A percentile compares a stretch with the other conserved stretches of the same genome.
phyloP scores from a whole-genome alignment of 2,797 vertebrate species.

The Florisuga fusca region DNA sequence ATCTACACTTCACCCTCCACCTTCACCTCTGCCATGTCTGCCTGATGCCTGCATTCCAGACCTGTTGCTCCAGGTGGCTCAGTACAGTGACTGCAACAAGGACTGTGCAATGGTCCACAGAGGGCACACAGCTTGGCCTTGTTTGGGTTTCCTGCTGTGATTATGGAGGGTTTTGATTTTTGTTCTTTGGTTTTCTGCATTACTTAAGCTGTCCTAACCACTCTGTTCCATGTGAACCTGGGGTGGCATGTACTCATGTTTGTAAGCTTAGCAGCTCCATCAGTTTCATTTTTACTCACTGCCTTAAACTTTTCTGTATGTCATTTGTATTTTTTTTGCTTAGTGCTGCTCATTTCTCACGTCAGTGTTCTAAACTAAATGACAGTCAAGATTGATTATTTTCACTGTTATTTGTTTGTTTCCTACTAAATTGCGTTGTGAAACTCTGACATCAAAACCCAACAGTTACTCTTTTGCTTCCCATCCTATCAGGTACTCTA shows the following conservation, averaged over 20 bases:
- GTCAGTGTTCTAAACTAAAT: not conserved
- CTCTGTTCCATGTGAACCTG: not conserved
- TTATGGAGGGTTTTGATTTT: not conserved
- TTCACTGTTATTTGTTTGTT: not conserved
- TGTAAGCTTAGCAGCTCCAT: not conserved
- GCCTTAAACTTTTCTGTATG: not conserved
- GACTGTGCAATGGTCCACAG: not conserved
- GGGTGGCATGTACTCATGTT: not conserved
- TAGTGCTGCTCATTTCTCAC: not conserved
- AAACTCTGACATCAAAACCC: not conserved
- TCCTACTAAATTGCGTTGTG: not conserved
- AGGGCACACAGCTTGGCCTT: not conserved
- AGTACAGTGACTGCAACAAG: not conserved
- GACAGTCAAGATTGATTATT: not conserved
- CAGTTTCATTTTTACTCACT: not conserved
- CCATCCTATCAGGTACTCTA: not conserved
- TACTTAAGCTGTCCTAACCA: not conserved
- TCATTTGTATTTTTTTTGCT: not conserved
- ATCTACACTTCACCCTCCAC: not conserved
- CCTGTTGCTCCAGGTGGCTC: not conserved
- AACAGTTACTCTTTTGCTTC: not conserved
- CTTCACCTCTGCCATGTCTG: not conserved
- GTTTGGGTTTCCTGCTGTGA: not conserved
- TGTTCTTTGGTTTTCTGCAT: not conserved
- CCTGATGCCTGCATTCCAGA: not conserved